Conservation (phyloP, 2,888 invertebrate genomes). For the Ischnus inquisitorius region DNA sequence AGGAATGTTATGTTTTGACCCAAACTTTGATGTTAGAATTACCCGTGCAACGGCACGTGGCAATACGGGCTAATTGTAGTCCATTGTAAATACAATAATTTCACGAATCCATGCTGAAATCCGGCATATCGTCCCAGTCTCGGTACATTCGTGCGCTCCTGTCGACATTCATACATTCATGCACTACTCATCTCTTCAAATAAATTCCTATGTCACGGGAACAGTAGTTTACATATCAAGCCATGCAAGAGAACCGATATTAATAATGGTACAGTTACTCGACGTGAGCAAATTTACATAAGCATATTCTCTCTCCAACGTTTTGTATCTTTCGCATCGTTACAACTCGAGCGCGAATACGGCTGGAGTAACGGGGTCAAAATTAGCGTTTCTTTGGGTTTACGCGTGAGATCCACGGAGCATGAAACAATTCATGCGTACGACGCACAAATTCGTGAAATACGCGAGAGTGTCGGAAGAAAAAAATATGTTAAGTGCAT, state of each 20-base stretch:
- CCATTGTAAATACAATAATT: conserved; percentile 65
- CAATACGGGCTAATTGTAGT: conserved; percentile 15
- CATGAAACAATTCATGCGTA: conserved; percentile 15
- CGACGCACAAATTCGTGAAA: background rate
- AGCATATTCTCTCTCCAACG: conserved; percentile 66
- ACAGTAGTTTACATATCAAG: conserved; percentile 77
- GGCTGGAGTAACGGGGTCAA: conserved; percentile 5
- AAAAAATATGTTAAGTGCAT: background rate
- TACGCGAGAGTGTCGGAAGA: no score
- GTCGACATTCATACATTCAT: background rate
- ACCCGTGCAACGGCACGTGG: background rate
- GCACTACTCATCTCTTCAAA: conserved; percentile 34
- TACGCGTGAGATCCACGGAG: background rate
- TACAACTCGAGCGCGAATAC: conserved; percentile 12
- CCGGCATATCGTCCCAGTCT: background rate
- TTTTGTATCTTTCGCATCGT: conserved; percentile 33
- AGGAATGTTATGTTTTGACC: background rate
- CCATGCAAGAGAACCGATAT: conserved; percentile 74
- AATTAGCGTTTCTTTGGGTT: conserved; percentile 17
- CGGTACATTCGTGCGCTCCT: background rate
- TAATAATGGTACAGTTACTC: conserved; percentile 74
- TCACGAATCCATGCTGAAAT: conserved; percentile 47
- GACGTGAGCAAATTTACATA: conserved; percentile 69
- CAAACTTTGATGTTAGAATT: background rate
- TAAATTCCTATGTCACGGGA: conserved; percentile 70